Evolutionary conservation across 2,888 invertebrate genomes (phyloP).

Genomic region (Choreutis nemorana): DNA sequence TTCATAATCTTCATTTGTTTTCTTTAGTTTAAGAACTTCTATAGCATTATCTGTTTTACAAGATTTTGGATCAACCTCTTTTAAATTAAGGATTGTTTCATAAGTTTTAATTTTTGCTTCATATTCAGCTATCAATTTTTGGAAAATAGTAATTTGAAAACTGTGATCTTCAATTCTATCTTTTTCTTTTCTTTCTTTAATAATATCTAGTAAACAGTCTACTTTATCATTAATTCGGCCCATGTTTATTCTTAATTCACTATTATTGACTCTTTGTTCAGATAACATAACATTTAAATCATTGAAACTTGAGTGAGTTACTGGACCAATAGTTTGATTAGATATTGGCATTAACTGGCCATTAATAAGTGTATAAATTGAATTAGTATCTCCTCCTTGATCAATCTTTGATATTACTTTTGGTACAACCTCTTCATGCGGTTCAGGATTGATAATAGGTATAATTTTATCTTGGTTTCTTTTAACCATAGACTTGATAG

Average conservation of each 20-base stretch:
- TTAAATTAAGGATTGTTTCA: constrained; percentile 32
- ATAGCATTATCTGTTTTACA: constrained; percentile 4
- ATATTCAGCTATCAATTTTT: constrained; percentile 45
- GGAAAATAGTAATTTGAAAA: constrained; percentile 31
- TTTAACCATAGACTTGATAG: constrained; percentile 22
- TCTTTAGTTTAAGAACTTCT: constrained; percentile 20
- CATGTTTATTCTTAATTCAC: constrained; percentile 48
- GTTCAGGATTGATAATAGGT: too few relatives aligned
- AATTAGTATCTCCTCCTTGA: constrained; percentile 14
- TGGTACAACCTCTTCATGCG: too few relatives aligned
- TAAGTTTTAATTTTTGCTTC: constrained; percentile 46
- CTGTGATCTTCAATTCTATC: constrained; percentile 14
- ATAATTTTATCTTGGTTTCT: constrained; percentile 21
- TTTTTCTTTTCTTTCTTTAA: constrained; percentile 21
- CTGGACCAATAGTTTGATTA: constrained; percentile 17
- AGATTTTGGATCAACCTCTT: constrained; percentile 16
- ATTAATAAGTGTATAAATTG: constrained; percentile 16
- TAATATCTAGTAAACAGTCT: constrained; percentile 31
- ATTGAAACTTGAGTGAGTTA: too few relatives aligned
- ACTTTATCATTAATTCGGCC: constrained; percentile 43
- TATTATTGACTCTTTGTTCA: constrained; percentile 48
- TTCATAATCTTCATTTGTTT: constrained; percentile 20
- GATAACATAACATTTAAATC: constrained; percentile 33
- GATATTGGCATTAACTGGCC: constrained; percentile 29
- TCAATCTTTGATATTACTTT: constrained; percentile 14